Percentiles rank a stretch among this genome's conserved stretches.
Conservation (phyloP, 1,140 invertebrate species). For the Macrobrachium nipponense region DNA sequence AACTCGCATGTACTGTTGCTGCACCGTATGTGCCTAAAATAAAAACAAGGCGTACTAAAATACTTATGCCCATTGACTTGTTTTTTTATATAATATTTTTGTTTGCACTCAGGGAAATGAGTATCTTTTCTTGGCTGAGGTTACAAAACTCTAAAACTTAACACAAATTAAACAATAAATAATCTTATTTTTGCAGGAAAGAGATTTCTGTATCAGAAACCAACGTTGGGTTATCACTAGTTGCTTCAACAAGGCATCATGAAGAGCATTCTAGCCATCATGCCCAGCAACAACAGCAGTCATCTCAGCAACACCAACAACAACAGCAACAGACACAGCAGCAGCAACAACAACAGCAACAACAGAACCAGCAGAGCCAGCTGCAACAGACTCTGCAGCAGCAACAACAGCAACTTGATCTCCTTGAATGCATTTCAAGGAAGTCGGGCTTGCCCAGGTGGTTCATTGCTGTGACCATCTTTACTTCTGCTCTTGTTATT, state of each 20-base stretch:
- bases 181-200: conserved; percentile 1
- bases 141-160: too few species aligned
- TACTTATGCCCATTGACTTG: too few species aligned
- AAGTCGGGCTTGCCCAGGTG: conserved; percentile 72
- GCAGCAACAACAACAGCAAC: conserved; percentile 38
- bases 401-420: conserved; percentile 55
- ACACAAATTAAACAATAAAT: too few species aligned
- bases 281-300: conserved; percentile 17
- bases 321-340: conserved; percentile 25
- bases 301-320: conserved; percentile 19
- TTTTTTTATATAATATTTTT: too few species aligned
- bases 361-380: conserved; percentile 19
- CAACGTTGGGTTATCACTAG: conserved; percentile 11
- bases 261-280: conserved; percentile 36
- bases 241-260: neutral
- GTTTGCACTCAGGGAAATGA: too few species aligned
- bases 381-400: conserved; percentile 13
- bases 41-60: too few species aligned
- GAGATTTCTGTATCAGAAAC: conserved; percentile 9
- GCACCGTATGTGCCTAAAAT: too few species aligned
- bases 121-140: too few species aligned
- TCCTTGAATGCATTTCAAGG: conserved; percentile 71
- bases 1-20: too few species aligned
- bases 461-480: conserved; percentile 69
- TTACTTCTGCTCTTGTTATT: conserved; percentile 70